Conservation (phyloP, 30 jellyfish, hydroid and myxozoan species). For the Catostylus mosaicus region DNA sequence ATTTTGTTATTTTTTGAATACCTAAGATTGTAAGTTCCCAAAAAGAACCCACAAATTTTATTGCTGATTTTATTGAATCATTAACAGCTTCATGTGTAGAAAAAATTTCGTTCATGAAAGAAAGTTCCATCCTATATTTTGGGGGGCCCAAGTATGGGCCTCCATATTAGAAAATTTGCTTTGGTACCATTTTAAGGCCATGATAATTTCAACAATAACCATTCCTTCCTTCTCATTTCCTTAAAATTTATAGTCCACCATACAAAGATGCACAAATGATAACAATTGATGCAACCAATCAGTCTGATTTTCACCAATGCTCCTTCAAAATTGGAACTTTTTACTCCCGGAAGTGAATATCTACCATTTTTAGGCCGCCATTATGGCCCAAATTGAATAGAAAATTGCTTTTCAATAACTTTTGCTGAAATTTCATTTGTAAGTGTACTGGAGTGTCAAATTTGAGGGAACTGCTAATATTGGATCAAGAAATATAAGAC, state of each 20-base stretch:
- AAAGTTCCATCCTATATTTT: conserved; percentile 3
- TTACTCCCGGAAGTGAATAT: conserved; percentile 11
- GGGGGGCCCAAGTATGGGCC: neutral
- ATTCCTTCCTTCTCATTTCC: neutral
- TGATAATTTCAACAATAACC: neutral
- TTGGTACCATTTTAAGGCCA: neutral
- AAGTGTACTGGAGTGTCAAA: neutral
- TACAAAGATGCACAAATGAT: neutral
- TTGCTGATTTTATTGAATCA: neutral
- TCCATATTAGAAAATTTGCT: neutral
- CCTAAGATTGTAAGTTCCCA: conserved; percentile 8
- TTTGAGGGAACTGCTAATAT: conserved; percentile 5
- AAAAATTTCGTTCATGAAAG: neutral
- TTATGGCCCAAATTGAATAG: conserved; percentile 3
- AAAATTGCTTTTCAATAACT: neutral
- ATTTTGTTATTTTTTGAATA: neutral
- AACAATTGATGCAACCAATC: neutral
- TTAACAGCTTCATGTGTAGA: too few species aligned
- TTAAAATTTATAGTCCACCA: too few species aligned
- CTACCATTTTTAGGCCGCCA: conserved; percentile 29
- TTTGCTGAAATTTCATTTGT: neutral
- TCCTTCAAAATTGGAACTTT: conserved; percentile 12
- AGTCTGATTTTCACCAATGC: neutral
- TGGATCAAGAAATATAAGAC: neutral
- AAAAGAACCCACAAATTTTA: neutral